These are phyloP conservation scores for Drosophila parthenogenetica DNA, from an alignment of 2,888 invertebrate genomes.

Conservation along the genomic window DNA sequence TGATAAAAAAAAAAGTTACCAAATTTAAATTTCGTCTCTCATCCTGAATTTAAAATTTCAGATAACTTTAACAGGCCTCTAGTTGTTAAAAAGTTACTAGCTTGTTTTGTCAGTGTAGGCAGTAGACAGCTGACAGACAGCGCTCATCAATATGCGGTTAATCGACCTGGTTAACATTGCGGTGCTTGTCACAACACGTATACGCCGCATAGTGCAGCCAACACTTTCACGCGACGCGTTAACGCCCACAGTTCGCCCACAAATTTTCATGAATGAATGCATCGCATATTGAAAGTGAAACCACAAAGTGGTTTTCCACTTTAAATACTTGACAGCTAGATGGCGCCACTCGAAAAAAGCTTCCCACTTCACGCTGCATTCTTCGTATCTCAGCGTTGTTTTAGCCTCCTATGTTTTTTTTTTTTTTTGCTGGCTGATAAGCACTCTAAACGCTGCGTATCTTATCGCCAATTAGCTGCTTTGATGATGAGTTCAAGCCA, in stretches of 20 bases:
- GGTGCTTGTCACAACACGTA: slow-evolving; percentile 37
- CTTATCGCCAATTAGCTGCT: slow-evolving; percentile 66
- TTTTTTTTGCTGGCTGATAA: slow-evolving; percentile 53
- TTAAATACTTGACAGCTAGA: slow-evolving; percentile 47
- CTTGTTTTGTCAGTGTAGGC: slow-evolving; percentile 7
- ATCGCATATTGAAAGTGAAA: slow-evolving; percentile 46
- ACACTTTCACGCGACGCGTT: slow-evolving; percentile 52
- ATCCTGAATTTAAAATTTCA: neutral
- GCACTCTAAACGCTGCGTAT: slow-evolving; percentile 54
- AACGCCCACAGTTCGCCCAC: slow-evolving; percentile 46
- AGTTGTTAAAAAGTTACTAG: neutral
- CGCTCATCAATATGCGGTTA: slow-evolving; percentile 71
- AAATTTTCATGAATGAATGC: slow-evolving; percentile 45
- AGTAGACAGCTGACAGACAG: slow-evolving; percentile 22
- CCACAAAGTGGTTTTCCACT: slow-evolving; percentile 9
- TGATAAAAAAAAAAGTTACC: neutral
- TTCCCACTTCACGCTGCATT: slow-evolving; percentile 16
- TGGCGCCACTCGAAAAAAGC: slow-evolving; percentile 60
- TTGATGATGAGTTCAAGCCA: slow-evolving; percentile 49
- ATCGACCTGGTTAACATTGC: slow-evolving; percentile 39
- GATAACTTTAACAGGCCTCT: no score
- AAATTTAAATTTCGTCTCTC: neutral
- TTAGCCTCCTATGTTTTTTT: slow-evolving; percentile 11
- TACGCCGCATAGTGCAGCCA: slow-evolving; percentile 45
- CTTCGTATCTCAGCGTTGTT: slow-evolving; percentile 16